A percentile compares a stretch with the other conserved stretches of the same genome.
Conservation (phyloP, 2,113 vertebrate genomes). For the Mastomys coucha region DNA sequence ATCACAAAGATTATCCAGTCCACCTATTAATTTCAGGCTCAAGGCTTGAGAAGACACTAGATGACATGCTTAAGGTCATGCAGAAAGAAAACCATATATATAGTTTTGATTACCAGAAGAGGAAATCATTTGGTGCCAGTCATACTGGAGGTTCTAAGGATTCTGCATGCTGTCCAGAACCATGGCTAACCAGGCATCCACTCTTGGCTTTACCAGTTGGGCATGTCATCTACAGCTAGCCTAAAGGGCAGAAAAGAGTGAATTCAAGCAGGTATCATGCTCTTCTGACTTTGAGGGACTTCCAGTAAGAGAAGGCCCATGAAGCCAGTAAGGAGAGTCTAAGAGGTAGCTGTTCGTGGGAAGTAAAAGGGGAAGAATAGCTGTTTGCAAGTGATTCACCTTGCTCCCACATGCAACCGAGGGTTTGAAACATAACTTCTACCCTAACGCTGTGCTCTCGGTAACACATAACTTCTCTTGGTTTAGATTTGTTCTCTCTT, state of each 20-base stretch:
- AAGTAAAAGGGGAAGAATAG: neutral
- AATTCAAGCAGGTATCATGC: neutral
- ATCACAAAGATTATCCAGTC: neutral
- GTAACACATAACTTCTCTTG: neutral
- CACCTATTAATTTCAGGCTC: conserved; percentile 28
- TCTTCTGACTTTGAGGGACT: neutral
- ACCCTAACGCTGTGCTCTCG: too few species aligned
- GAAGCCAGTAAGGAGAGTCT: neutral
- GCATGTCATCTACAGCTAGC: neutral
- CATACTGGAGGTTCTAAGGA: neutral
- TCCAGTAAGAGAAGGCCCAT: neutral
- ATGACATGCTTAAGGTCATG: neutral
- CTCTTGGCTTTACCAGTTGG: neutral
- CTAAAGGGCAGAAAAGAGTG: neutral
- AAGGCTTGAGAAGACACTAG: neutral
- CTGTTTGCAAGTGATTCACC: neutral
- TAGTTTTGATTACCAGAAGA: neutral
- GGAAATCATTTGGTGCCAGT: neutral
- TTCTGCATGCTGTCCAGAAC: neutral
- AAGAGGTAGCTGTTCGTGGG: accelerated
- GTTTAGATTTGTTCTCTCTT: neutral
- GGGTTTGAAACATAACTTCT: neutral
- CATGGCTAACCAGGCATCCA: neutral
- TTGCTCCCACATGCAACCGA: neutral
- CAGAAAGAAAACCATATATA: neutral